Conservation (phyloP, 2,113 vertebrate genomes). For the Reinhardtius hippoglossoides region DNA sequence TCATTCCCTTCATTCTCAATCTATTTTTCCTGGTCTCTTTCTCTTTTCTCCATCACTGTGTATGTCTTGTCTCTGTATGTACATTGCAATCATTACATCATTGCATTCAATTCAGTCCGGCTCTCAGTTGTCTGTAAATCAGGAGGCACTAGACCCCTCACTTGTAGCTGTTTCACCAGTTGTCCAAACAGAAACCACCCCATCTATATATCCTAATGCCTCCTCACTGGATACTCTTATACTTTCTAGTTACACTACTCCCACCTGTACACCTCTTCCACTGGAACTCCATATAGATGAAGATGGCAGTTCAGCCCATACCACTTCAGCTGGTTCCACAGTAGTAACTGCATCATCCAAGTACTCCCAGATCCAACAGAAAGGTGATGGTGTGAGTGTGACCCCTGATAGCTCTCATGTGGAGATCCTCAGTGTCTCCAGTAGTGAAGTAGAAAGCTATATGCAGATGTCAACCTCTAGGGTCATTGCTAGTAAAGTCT, state of each 20-base stretch:
- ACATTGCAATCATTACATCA: not conserved
- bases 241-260: conserved; percentile 43
- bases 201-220: conserved; percentile 27
- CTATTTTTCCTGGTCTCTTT: conserved; percentile 63
- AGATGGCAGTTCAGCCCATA: conserved; percentile 49
- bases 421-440: conserved; percentile 42
- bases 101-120: conserved; percentile 86
- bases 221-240: conserved; percentile 30
- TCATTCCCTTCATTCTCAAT: conserved; percentile 36
- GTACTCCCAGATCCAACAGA: conserved; percentile 46
- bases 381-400: conserved; percentile 28
- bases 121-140: conserved; percentile 84
- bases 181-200: conserved; percentile 1
- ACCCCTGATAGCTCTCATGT: conserved; percentile 40
- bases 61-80: conserved; percentile 62
- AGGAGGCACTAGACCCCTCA: conserved; percentile 70
- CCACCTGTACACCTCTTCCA: conserved; percentile 38
- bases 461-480: conserved; percentile 8
- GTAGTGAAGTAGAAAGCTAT: conserved; percentile 17
- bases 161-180: not conserved
- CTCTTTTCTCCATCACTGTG: conserved; percentile 58
- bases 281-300: conserved; percentile 77
- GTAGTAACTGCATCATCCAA: conserved; percentile 33
- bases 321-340: conserved; percentile 30
- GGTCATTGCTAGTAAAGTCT: conserved; percentile 3